A percentile compares a stretch with the other conserved stretches of the same genome.
phyloP scores from a whole-genome alignment of 2,888 invertebrate genomes.

The Acleris emargana region DNA sequence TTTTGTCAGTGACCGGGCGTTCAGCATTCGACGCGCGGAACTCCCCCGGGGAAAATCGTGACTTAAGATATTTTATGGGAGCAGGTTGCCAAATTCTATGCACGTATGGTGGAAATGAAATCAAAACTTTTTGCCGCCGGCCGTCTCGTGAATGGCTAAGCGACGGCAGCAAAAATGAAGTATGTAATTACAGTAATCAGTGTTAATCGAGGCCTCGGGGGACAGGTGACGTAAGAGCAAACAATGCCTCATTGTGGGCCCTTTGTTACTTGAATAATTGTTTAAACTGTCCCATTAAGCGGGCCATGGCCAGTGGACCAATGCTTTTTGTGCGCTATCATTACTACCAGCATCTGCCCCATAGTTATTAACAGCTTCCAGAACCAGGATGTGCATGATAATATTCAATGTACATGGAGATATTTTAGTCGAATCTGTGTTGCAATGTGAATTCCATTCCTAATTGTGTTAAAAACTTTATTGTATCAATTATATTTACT shows the following conservation, averaged over 20 bases:
- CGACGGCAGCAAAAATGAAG: slow-evolving; percentile 48
- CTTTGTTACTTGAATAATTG: slow-evolving; percentile 61
- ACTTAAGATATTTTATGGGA: slow-evolving; percentile 29
- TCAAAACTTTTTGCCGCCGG: slow-evolving; percentile 34
- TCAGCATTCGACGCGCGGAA: slow-evolving; percentile 7
- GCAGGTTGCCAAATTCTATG: slow-evolving; percentile 30
- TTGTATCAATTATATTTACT: no score
- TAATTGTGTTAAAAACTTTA: no score
- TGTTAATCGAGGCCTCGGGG: slow-evolving; percentile 56
- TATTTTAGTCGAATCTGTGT: neutral
- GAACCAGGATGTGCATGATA: slow-evolving; percentile 29
- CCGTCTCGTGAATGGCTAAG: slow-evolving; percentile 36
- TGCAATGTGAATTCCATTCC: neutral
- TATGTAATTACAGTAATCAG: slow-evolving; percentile 64
- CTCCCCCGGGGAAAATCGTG: slow-evolving; percentile 12
- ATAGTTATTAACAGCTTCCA: slow-evolving; percentile 21
- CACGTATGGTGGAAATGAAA: slow-evolving; percentile 35
- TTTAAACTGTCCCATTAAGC: slow-evolving; percentile 63
- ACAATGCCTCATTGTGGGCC: slow-evolving; percentile 60
- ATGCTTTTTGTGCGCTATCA: slow-evolving; percentile 34
- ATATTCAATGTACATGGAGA: slow-evolving; percentile 8
- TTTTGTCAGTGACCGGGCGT: slow-evolving; percentile 13
- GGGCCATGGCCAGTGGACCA: slow-evolving; percentile 39
- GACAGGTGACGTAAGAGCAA: slow-evolving; percentile 63
- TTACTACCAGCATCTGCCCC: slow-evolving; percentile 27